Percentiles rank a stretch among this genome's conserved stretches.
These are phyloP conservation scores for Brienomyrus brachyistius DNA, from an alignment of 2,113 vertebrate species.

Conservation along the genomic window DNA sequence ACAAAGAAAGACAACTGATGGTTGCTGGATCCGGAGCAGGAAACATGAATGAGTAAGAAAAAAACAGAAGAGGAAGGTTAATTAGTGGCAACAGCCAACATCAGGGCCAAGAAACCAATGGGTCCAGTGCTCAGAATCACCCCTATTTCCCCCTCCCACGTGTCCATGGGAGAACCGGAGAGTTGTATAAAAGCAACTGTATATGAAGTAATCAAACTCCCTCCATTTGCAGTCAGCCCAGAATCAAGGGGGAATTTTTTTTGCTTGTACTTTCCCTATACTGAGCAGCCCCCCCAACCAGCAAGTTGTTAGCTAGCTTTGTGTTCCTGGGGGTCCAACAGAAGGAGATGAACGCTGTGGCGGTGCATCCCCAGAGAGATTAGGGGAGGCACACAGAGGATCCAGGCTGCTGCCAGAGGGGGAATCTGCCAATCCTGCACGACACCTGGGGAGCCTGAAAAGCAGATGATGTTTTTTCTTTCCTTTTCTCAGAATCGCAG, in stretches of 20 bases:
- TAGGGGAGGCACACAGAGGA: neutral
- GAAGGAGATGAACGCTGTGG: constrained; percentile 3
- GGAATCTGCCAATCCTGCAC: neutral
- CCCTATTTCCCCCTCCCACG: neutral
- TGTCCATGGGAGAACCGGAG: neutral
- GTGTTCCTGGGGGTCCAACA: neutral
- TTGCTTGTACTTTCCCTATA: neutral
- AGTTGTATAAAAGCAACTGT: neutral
- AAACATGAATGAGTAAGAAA: neutral
- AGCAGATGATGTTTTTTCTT: neutral
- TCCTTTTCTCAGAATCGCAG: neutral
- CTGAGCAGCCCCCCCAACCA: neutral
- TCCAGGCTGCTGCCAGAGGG: neutral
- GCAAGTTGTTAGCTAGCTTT: constrained; percentile 1
- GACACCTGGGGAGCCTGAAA: constrained; percentile 7
- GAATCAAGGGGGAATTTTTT: neutral
- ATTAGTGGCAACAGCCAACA: neutral
- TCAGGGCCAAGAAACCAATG: neutral
- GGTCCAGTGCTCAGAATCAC: neutral
- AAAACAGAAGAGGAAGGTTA: neutral
- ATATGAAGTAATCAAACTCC: constrained; percentile 10
- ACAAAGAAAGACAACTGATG: neutral
- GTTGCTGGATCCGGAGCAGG: constrained; percentile 1
- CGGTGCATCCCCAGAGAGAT: neutral
- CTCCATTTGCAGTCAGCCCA: constrained; percentile 15